A percentile compares a stretch with the other conserved stretches of the same genome.
Evolutionary conservation across 2,113 vertebrate genomes (phyloP).

Genomic region (Prietella phreatophila): DNA sequence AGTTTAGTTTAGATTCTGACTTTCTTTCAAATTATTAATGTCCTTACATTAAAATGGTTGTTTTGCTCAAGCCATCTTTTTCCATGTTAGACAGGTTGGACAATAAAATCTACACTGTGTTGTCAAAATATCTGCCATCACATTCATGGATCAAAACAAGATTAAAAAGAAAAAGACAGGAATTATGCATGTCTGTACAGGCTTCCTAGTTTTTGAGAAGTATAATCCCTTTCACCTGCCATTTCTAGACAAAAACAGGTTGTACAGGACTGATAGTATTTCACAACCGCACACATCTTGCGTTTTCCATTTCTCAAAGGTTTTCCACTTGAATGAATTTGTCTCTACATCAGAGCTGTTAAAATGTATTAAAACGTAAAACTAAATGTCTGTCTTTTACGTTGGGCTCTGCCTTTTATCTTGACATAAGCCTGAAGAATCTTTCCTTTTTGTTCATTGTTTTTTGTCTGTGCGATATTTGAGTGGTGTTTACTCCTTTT

Average conservation of each 20-base stretch:
- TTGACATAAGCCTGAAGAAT: no score
- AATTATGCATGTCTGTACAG: constrained; percentile 60
- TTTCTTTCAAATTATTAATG: not conserved
- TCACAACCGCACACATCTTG: constrained; percentile 59
- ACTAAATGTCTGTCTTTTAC: not conserved
- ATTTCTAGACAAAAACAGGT: constrained; percentile 52
- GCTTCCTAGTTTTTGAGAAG: constrained; percentile 48
- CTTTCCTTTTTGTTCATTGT: no score
- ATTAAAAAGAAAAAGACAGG: not conserved
- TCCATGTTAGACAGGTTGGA: not conserved
- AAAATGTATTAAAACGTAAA: no score
- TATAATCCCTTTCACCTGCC: constrained; percentile 63
- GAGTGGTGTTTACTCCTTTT: no score
- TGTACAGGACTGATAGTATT: constrained; percentile 52
- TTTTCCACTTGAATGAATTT: no score
- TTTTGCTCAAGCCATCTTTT: not conserved
- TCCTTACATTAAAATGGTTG: not conserved
- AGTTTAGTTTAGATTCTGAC: not conserved
- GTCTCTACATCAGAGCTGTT: no score
- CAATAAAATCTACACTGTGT: constrained; percentile 28
- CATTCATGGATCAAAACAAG: constrained; percentile 21
- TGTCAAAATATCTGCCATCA: constrained; percentile 43
- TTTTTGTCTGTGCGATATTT: no score
- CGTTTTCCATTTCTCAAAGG: not conserved
- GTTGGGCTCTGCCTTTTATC: no score